These are phyloP conservation scores for Adoxophyes honmai DNA, from an alignment of 1,140 invertebrate species.

Conservation along the genomic window DNA sequence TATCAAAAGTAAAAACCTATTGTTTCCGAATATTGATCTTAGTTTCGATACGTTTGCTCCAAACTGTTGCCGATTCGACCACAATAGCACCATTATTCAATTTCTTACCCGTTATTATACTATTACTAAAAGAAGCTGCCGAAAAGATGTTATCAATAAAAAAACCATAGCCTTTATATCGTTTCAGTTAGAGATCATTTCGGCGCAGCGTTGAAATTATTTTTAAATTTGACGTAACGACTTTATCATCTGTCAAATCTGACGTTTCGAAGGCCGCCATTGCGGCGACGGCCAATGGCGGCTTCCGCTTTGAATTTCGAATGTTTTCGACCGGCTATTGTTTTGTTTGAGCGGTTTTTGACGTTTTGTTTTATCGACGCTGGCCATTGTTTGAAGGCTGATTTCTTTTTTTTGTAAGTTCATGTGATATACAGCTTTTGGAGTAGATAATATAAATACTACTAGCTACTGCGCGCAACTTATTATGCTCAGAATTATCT, in stretches of 20 bases:
- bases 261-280: slow-evolving; percentile 19
- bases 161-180: neutral
- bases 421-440: neutral
- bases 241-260: slow-evolving; percentile 19
- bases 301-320: slow-evolving; percentile 39
- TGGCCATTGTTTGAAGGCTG: slow-evolving; percentile 29
- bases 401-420: slow-evolving; percentile 24
- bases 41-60: no score
- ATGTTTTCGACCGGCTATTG: slow-evolving; percentile 38
- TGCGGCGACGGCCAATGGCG: slow-evolving; percentile 36
- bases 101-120: neutral
- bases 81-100: neutral
- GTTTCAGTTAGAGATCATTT: neutral
- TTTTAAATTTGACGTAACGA: slow-evolving; percentile 14
- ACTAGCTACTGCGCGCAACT: no score
- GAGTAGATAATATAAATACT: no score
- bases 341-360: slow-evolving; percentile 20
- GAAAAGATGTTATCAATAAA: slow-evolving; percentile 2
- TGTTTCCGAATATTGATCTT: no score
- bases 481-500: no score
- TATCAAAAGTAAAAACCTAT: no score
- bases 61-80: no score
- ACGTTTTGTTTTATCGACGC: slow-evolving; percentile 5
- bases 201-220: neutral
- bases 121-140: slow-evolving; percentile 12